Base-by-base conservation (phyloP, 2,888 invertebrate species). In the Chloromyia formosa region DNA sequence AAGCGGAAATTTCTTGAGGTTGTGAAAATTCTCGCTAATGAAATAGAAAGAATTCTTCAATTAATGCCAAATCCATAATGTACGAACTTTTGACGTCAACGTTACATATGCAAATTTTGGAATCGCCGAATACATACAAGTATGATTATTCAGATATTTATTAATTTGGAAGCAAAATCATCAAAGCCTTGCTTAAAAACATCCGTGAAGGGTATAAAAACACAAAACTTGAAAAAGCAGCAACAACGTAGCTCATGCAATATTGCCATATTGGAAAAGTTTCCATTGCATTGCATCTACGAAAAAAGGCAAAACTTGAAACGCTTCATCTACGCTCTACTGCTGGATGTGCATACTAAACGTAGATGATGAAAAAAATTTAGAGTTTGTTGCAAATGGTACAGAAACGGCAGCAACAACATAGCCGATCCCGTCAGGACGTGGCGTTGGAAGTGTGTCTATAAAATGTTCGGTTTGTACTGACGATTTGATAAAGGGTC, bases 211-310 rank as follows among this genome's bases (percentile, higher is more conserved):
- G n/a, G n/a, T n/a, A n/a, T n/a, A 35, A 7, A 35, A 35, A 4
- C 27, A n/a, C 1, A 62, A 27, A 40, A 18, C 40, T 49, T 49
- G 40, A 35, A 35, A 62, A 27, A 58, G 40, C 61, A 7, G 64
- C 45, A 22, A 18, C 66, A 49, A 66, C 18, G 42, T 9, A 22
- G 20, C 66, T 22, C 45, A 45, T 22, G 18, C 22, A 66, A 20
- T 22, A 66, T 66, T 66, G 45, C 66, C 23, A 66, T 66, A 66
- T 66, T 49, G 66, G 22, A 66, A 66, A 66, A 66, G 49, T 66
- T 66, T 66, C 35, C 20, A 66, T 66, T 49, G 40, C 40, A 12
- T 20, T n/a, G 27, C 27, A 35, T 35, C 27, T 20, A 22, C 16
- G 16, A 20, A 56, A 18, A 56, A n/a, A n/a, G n/a, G n/a, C n/a